These are phyloP conservation scores for Venusia cambrica DNA, from an alignment of 2,888 invertebrate species.

Conservation along the genomic window DNA sequence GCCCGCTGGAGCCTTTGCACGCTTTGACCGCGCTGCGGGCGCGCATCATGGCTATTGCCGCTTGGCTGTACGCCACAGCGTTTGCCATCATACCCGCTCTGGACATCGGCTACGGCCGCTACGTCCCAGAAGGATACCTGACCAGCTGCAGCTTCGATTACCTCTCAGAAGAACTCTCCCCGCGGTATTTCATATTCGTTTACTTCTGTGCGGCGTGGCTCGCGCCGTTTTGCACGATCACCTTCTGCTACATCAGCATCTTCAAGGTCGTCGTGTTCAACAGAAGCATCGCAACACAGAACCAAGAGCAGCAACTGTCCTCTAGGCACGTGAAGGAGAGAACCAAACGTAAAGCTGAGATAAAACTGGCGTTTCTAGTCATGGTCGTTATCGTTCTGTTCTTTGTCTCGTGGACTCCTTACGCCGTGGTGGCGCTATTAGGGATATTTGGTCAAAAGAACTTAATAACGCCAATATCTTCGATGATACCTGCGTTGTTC, in stretches of 20 bases:
- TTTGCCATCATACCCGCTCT: constrained; percentile 87
- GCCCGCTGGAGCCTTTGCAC: constrained; percentile 86
- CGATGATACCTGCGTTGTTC: constrained; percentile 89
- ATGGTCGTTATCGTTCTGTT: constrained; percentile 86
- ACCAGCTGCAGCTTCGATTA: constrained; percentile 94
- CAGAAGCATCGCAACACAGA: constrained; percentile 65
- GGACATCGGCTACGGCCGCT: constrained; percentile 86
- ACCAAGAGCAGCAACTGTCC: constrained; percentile 72
- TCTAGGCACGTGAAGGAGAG: constrained; percentile 81
- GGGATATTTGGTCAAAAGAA: constrained; percentile 85
- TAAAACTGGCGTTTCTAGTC: constrained; percentile 85
- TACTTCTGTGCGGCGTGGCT: constrained; percentile 90
- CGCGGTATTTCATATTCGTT: constrained; percentile 85
- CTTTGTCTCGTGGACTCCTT: constrained; percentile 92
- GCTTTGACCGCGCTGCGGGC: constrained; percentile 83
- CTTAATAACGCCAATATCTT: constrained; percentile 84
- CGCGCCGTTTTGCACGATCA: constrained; percentile 85
- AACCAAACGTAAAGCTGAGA: constrained; percentile 85
- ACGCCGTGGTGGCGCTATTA: constrained; percentile 87
- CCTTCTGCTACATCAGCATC: constrained; percentile 87
- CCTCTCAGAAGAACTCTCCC: constrained; percentile 82
- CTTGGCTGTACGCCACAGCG: constrained; percentile 87
- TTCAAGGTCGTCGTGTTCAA: constrained; percentile 82
- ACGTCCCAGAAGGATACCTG: constrained; percentile 91
- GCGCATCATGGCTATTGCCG: constrained; percentile 80